Evolutionary conservation across 2,888 invertebrate genomes (phyloP), one percentile per base, ranked within the genome.

Genomic region (Tiliacea aurago): DNA sequence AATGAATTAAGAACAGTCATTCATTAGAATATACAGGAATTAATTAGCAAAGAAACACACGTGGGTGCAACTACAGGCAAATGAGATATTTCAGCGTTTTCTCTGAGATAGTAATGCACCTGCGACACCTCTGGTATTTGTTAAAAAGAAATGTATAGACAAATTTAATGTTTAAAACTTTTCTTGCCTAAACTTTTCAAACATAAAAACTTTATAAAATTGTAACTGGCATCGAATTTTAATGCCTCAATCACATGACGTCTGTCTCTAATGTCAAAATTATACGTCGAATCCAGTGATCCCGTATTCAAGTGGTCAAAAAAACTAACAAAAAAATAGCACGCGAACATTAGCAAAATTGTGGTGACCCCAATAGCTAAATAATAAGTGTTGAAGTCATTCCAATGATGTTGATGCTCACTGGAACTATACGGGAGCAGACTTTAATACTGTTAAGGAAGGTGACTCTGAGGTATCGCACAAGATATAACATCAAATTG

Each of bases 1-100:
- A 63, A 28, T 70, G 41, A 66, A 63, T 79, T 79, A 64, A 20
- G 47, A 53, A 72, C 33, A 58, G 55, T 33, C 0, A n/a, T 43
- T 70, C 23, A 37, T 81, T 66, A 61, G n/a, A 59, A 45, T 56
- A 53, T 63, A 56, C 9, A 62, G 10, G 9, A 41, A n/a, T 11
- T 53, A 33, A 74, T 74, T 61, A 62, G 20, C 28, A 62, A 49
- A 51, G n/a, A 37, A 47, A 23, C n/a, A 15, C 10, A 62, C 9
- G 9, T 43, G 10, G 9, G 43, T 41, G 4, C 5, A 13, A 37
- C 43, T 41, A 28, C 13, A 43, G 10, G 10, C n/a, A n/a, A 2
- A n/a, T n/a, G 6, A 45, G 18, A 62, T n/a, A 49, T 58, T 43
- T 70, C 6, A 43, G 15, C 10, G 15, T 43, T 2, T 20, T 13